These are phyloP conservation scores for Drosophila arizonae DNA, from an alignment of 1,140 invertebrate genomes.

Conservation along the genomic window DNA sequence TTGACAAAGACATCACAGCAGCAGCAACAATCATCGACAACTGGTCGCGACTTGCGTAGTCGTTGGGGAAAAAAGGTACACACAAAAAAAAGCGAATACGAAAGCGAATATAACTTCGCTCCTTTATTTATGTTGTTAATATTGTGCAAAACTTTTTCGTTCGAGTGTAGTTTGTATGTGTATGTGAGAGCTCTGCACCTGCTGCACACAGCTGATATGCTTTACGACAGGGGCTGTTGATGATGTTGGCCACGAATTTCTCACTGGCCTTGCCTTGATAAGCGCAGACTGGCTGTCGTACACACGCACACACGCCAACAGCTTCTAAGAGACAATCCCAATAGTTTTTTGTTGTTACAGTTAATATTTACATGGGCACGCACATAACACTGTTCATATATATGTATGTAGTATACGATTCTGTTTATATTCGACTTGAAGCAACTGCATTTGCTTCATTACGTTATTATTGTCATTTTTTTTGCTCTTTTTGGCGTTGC, in stretches of 20 bases:
- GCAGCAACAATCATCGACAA: conserved; percentile 39
- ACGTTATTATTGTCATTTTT: not conserved
- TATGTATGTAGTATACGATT: not conserved
- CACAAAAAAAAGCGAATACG: not conserved
- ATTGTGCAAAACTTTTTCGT: not conserved
- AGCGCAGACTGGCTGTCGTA: conserved; percentile 62
- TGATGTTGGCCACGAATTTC: conserved; percentile 34
- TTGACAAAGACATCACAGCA: conserved; percentile 53
- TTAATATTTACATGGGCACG: conserved; percentile 1
- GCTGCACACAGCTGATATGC: conserved; percentile 52
- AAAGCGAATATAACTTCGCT: conserved; percentile 9
- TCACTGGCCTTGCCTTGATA: conserved; percentile 61
- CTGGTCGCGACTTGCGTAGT: conserved; percentile 33
- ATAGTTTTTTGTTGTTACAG: conserved; percentile 1
- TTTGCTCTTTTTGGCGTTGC: conserved; percentile 22
- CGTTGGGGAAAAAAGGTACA: conserved; percentile 33
- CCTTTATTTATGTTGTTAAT: conserved; percentile 30
- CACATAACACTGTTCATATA: not conserved
- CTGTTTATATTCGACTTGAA: not conserved
- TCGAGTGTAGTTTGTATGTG: not conserved
- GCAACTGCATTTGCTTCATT: conserved; percentile 19
- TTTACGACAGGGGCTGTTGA: conserved; percentile 6
- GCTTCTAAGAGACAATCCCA: conserved; percentile 24
- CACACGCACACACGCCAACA: conserved; percentile 35
- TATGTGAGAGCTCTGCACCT: not conserved